Evolutionary conservation across 1,140 invertebrate genomes (phyloP), one percentile per base, ranked within the genome.

Genomic region (Medauroidea extradentata): DNA sequence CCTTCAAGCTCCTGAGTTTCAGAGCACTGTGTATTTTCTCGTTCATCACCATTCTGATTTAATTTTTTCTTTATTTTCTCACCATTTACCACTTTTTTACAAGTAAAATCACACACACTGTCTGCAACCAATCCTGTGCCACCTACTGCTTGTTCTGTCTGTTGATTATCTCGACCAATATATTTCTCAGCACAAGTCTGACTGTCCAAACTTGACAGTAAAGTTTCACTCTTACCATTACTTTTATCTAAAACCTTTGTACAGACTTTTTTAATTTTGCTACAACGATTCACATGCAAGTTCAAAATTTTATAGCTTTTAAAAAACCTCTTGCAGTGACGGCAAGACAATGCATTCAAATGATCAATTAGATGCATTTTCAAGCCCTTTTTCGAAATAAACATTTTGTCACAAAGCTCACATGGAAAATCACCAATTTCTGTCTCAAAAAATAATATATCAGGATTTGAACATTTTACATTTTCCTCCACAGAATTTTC

Each of bases 311-410:
- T 46, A 19, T 23, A 7, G 23, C 18, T 46, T 46, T 9, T 46
- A 9, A 18, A 23, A 19, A 46, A 19, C 43, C 9, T 46, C 5
- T n/a, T 46, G 43, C 89, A 91, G 53, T 81, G 79, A 46, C 76
- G 75, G 69, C 88, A 90, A 64, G 81, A 80, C 23, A 23, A 19
- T 5, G 23, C 18, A 46, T 46, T 46, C 11, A 43, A 60, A 41
- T 66, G 61, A 50, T 65, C 67, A 18, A 69, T 49, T 69, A 65
- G 46, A 67, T 69, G 16, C 53, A 4, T 58, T 69, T 68, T 48
- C 65, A 58, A 53, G 65, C 65, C 25, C 67, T 69, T 51, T 68
- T 68, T 23, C 65, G 44, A 49, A 66, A 65, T 57, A 54, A 60
- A 57, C 64, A 25, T 68, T 65, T 52, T 66, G 66, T 9, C 44